phyloP scores from a whole-genome alignment of 2,113 vertebrate genomes.

The Motacilla tschutschensis region DNA sequence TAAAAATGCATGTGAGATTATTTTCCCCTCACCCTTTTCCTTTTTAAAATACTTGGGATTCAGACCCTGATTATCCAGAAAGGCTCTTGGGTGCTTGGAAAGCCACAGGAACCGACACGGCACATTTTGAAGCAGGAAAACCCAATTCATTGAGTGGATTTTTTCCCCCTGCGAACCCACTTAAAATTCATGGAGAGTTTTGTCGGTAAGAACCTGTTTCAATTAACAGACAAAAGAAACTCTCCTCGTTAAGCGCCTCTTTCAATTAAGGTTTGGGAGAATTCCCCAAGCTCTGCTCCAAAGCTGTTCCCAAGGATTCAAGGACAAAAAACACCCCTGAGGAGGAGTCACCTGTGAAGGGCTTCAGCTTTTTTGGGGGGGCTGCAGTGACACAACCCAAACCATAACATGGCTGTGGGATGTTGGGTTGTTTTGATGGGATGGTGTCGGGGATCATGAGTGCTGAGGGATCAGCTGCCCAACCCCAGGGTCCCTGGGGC shows the following conservation, averaged over 20 bases:
- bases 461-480: background rate
- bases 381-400: accelerated
- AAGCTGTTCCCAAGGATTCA: slow-evolving; percentile 1
- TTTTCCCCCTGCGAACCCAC: background rate
- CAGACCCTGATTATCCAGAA: background rate
- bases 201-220: slow-evolving; percentile 62
- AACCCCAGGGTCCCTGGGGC: background rate
- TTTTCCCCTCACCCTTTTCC: background rate
- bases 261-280: slow-evolving; percentile 57
- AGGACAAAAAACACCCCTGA: background rate
- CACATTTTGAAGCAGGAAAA: slow-evolving; percentile 33
- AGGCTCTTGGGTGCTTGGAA: background rate
- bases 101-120: background rate
- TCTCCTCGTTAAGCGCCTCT: slow-evolving; percentile 46
- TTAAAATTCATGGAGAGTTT: slow-evolving; percentile 65
- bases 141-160: slow-evolving; percentile 24
- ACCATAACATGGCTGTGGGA: background rate
- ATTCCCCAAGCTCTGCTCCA: slow-evolving; percentile 12
- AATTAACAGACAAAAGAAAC: slow-evolving; percentile 60
- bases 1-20: background rate
- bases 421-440: background rate
- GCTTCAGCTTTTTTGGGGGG: background rate
- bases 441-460: accelerated
- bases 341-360: background rate
- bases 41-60: background rate